These are phyloP conservation scores for Callyntrura guangdongensis DNA, from an alignment of 2,888 invertebrate genomes.

Conservation along the genomic window DNA sequence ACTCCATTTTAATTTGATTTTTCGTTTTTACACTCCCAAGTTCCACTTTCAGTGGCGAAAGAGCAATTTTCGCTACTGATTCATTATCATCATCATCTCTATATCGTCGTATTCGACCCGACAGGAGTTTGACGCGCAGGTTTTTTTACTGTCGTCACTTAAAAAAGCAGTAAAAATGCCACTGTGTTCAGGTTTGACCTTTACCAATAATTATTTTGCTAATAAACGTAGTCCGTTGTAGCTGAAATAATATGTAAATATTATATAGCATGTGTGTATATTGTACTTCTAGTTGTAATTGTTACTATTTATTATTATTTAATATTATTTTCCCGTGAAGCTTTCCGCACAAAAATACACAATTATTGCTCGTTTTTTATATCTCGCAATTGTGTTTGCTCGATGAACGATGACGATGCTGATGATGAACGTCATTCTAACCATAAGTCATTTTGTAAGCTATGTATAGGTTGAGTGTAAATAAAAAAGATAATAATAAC, in stretches of 20 bases:
- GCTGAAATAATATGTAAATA: background rate
- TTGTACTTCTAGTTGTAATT: no score
- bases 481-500: background rate
- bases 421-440: background rate
- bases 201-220: constrained; percentile 10
- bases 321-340: constrained; percentile 69
- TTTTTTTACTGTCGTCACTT: constrained; percentile 23
- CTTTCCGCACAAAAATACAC: constrained; percentile 68
- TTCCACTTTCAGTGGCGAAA: no score
- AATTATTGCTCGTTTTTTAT: constrained; percentile 40
- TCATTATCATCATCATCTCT: background rate
- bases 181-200: constrained; percentile 76
- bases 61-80: background rate
- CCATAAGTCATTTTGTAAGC: background rate
- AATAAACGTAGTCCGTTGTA: background rate
- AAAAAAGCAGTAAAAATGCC: constrained; percentile 73
- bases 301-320: constrained; percentile 8
- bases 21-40: no score
- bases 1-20: constrained; percentile 55
- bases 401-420: constrained; percentile 32
- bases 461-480: constrained; percentile 6
- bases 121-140: constrained; percentile 7
- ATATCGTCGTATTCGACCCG: background rate
- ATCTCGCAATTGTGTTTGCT: constrained; percentile 78
- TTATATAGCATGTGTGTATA: constrained; percentile 6